phyloP scores from a whole-genome alignment of 2,113 vertebrate species.

The Haemorhous mexicanus region DNA sequence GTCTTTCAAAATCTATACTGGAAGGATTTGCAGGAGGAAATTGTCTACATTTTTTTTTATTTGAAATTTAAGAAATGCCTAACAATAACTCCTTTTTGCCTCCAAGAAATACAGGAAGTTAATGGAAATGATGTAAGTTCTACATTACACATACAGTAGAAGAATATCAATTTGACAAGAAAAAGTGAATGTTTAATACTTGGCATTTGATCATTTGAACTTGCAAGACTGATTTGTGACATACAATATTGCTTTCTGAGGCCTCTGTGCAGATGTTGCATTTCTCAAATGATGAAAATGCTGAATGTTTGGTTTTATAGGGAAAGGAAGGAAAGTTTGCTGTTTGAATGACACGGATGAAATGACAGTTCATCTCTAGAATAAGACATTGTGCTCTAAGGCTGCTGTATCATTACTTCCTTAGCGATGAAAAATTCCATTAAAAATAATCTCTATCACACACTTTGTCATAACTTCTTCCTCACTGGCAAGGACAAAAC shows the following conservation, averaged over 20 bases:
- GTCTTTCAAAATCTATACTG: neutral
- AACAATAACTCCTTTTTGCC: neutral
- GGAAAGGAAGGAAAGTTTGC: constrained; percentile 27
- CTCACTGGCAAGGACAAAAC: constrained; percentile 39
- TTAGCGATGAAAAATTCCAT: constrained; percentile 61
- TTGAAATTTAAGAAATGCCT: neutral
- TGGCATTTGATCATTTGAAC: constrained; percentile 60
- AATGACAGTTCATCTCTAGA: constrained; percentile 64
- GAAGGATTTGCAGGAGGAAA: neutral
- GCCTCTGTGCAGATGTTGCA: constrained; percentile 36
- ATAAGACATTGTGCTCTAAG: constrained; percentile 31
- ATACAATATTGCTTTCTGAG: constrained; percentile 61
- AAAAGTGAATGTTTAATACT: constrained; percentile 61
- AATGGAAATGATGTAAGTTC: constrained; percentile 14
- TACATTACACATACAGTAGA: constrained; percentile 16
- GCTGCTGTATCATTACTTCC: constrained; percentile 51
- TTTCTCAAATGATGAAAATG: constrained; percentile 47
- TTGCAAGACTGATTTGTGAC: constrained; percentile 55
- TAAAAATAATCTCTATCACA: constrained; percentile 41
- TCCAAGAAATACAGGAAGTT: constrained; percentile 15
- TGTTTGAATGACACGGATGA: constrained; percentile 58
- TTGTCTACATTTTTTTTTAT: neutral
- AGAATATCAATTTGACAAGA: constrained; percentile 54
- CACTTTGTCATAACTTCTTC: neutral
- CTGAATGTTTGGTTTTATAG: constrained; percentile 35